Evolutionary conservation across 2,888 invertebrate genomes (phyloP).

Genomic region (Deroplatys truncata): DNA sequence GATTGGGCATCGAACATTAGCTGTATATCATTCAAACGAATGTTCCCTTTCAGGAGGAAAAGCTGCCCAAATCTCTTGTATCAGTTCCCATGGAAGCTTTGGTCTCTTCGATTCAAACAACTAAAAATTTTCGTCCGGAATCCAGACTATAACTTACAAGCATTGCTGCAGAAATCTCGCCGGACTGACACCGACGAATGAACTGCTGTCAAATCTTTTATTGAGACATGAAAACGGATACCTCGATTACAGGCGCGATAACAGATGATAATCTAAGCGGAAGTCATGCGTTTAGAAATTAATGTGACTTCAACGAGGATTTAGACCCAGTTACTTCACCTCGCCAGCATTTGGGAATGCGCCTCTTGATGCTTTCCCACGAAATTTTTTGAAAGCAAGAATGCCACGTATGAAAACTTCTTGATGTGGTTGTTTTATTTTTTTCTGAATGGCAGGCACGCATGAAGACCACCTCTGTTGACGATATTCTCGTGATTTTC

Average conservation of each 20-base stretch:
- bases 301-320: neutral
- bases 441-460: neutral
- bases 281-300: neutral
- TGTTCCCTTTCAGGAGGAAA: too few relatives aligned
- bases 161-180: neutral
- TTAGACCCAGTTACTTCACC: neutral
- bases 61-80: neutral
- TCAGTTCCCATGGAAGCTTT: neutral
- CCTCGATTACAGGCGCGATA: neutral
- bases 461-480: neutral
- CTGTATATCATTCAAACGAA: too few relatives aligned
- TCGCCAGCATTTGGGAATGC: conserved; percentile 22
- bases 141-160: neutral
- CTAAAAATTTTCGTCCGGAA: neutral
- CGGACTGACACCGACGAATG: neutral
- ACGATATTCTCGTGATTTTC: neutral
- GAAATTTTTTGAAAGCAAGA: conserved; percentile 10
- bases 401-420: neutral
- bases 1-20: too few relatives aligned
- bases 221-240: neutral
- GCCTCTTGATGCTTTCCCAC: conserved; percentile 20
- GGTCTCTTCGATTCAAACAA: neutral
- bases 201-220: neutral
- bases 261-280: neutral
- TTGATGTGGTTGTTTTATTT: neutral